Evolutionary conservation across 2,797 vertebrate genomes (phyloP).

Genomic region (Typhlichthys subterraneus): DNA sequence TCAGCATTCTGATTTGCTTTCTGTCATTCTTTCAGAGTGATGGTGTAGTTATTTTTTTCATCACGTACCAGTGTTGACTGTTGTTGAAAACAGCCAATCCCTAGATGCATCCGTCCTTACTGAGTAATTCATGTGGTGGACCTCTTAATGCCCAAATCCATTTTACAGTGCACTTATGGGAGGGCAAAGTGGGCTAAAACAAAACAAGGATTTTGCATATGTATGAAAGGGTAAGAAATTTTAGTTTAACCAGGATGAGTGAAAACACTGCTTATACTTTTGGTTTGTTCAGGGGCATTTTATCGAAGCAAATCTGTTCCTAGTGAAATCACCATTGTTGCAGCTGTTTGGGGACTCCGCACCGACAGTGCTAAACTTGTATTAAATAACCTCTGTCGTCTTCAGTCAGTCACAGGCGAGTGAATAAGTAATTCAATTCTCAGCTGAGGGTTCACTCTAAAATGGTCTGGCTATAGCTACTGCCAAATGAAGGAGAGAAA

Average conservation of each 20-base stretch:
- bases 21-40: constrained; percentile 36
- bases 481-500: constrained; percentile 7
- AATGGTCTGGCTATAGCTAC: constrained; percentile 18
- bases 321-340: background rate
- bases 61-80: constrained; percentile 25
- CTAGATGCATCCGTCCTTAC: constrained; percentile 16
- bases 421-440: constrained; percentile 28
- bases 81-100: constrained; percentile 44
- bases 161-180: constrained; percentile 66
- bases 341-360: constrained; percentile 2
- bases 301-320: constrained; percentile 20
- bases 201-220: constrained; percentile 74
- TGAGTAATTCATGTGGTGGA: constrained; percentile 73
- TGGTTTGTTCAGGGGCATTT: constrained; percentile 28
- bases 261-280: constrained; percentile 34
- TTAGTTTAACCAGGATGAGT: constrained; percentile 30
- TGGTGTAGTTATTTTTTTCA: constrained; percentile 26
- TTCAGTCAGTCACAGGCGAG: constrained; percentile 13
- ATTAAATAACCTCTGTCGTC: constrained; percentile 36
- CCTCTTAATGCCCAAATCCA: constrained; percentile 61
- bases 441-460: constrained; percentile 36
- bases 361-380: constrained; percentile 5
- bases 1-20: constrained; percentile 38
- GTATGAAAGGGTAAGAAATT: constrained; percentile 62
- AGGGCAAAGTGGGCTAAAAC: constrained; percentile 24